These are phyloP conservation scores for Ochotona princeps DNA, from an alignment of 2,113 vertebrate genomes.

Conservation along the genomic window DNA sequence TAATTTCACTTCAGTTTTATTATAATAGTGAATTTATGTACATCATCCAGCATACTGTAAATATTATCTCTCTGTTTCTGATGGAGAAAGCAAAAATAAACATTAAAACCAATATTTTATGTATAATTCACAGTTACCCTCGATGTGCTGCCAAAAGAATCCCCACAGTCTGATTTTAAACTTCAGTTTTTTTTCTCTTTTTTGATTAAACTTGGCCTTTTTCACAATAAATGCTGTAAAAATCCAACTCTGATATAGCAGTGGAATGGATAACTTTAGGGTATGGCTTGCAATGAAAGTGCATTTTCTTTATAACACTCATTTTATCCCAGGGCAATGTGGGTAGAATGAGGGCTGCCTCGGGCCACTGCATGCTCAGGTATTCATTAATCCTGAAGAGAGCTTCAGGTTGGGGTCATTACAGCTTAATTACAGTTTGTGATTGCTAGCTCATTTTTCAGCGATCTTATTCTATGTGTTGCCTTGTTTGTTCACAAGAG, in stretches of 20 bases:
- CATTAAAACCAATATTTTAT: background rate
- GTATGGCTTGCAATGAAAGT: constrained; percentile 49
- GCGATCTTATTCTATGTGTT: constrained; percentile 65
- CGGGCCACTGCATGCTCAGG: constrained; percentile 49
- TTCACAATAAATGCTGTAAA: background rate
- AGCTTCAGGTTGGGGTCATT: constrained; percentile 66
- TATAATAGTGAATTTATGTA: background rate
- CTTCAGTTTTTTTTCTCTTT: constrained; percentile 13
- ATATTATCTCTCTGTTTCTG: background rate
- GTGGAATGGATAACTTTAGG: constrained; percentile 23
- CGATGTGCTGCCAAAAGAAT: background rate
- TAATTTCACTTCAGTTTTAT: background rate
- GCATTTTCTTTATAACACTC: constrained; percentile 45
- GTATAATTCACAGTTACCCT: background rate
- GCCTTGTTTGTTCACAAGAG: constrained; percentile 68
- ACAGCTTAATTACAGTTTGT: constrained; percentile 68
- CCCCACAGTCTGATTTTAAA: background rate
- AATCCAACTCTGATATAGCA: background rate
- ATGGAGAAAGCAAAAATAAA: background rate
- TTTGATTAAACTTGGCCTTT: constrained; percentile 43
- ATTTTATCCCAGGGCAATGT: background rate
- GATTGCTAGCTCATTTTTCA: constrained; percentile 63
- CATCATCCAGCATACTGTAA: background rate
- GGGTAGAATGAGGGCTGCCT: constrained; percentile 28
- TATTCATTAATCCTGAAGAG: constrained; percentile 77